phyloP scores from a whole-genome alignment of 2,888 invertebrate species.

The Drosophila hamatofila region DNA sequence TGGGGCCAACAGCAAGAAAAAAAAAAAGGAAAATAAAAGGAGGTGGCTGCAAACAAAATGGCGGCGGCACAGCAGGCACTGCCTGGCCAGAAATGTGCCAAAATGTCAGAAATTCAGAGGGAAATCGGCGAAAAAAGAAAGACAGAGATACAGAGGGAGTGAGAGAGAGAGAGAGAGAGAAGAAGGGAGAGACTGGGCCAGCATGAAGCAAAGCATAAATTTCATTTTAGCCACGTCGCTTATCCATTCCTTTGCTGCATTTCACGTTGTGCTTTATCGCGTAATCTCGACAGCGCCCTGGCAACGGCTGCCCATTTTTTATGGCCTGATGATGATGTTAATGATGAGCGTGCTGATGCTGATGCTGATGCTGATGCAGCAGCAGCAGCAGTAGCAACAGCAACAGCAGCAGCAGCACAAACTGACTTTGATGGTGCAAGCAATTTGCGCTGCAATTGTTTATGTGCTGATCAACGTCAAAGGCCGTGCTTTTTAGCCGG shows the following conservation, averaged over 20 bases:
- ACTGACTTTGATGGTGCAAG: constrained; percentile 38
- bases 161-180: not conserved
- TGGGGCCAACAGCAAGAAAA: constrained; percentile 6
- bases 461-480: constrained; percentile 44
- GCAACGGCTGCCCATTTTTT: constrained; percentile 53
- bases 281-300: constrained; percentile 67
- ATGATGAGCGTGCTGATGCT: constrained; percentile 54
- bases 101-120: constrained; percentile 27
- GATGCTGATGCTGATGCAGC: too few species aligned
- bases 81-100: constrained; percentile 49
- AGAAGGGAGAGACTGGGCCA: not conserved
- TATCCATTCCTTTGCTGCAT: constrained; percentile 66
- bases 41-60: constrained; percentile 63
- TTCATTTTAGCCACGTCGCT: constrained; percentile 64
- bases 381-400: constrained; percentile 9
- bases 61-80: constrained; percentile 61
- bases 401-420: constrained; percentile 13
- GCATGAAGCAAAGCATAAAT: constrained; percentile 52
- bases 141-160: not conserved
- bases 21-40: constrained; percentile 6
- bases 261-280: constrained; percentile 69
- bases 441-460: constrained; percentile 58
- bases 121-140: constrained; percentile 7
- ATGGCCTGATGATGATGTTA: constrained; percentile 70
- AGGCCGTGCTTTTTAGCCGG: constrained; percentile 4